Conservation (phyloP, 2,797 vertebrate genomes). For the Rhodeus uyekii region DNA sequence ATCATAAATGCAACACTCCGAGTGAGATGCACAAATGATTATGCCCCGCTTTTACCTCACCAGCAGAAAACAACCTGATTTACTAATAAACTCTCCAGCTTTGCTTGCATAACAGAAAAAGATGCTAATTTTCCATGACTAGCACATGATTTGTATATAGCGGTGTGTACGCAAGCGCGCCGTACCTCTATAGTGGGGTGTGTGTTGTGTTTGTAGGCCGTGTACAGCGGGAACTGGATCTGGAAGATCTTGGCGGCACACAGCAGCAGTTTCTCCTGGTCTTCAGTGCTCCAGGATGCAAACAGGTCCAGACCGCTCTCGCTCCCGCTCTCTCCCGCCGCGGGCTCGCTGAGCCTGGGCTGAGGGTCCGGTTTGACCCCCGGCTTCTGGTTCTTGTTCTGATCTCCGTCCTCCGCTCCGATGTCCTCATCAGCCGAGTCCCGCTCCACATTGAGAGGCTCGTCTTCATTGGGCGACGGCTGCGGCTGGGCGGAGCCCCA, state of each 20-base stretch:
- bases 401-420: slow-evolving; percentile 57
- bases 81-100: too few species aligned
- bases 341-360: slow-evolving; percentile 72
- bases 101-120: too few species aligned
- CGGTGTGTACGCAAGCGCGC: too few species aligned
- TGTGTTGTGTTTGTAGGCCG: slow-evolving; percentile 98
- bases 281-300: slow-evolving; percentile 91
- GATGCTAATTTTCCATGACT: too few species aligned
- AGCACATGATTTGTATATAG: too few species aligned
- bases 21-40: too few species aligned
- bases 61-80: too few species aligned
- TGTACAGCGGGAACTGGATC: slow-evolving; percentile 98
- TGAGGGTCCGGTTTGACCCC: slow-evolving; percentile 72
- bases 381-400: slow-evolving; percentile 74
- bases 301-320: slow-evolving; percentile 81
- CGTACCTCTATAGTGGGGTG: slow-evolving; percentile 97
- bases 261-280: slow-evolving; percentile 94
- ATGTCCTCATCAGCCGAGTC: slow-evolving; percentile 86
- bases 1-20: too few species aligned
- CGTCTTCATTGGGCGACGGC: slow-evolving; percentile 81
- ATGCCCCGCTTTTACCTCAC: too few species aligned
- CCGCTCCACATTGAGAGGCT: slow-evolving; percentile 89
- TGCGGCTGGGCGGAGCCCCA: slow-evolving; percentile 76
- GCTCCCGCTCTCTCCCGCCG: slow-evolving; percentile 71
- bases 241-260: slow-evolving; percentile 99